Evolutionary conservation across 1,140 invertebrate genomes (phyloP).

Genomic region (Hormaphis cornu): DNA sequence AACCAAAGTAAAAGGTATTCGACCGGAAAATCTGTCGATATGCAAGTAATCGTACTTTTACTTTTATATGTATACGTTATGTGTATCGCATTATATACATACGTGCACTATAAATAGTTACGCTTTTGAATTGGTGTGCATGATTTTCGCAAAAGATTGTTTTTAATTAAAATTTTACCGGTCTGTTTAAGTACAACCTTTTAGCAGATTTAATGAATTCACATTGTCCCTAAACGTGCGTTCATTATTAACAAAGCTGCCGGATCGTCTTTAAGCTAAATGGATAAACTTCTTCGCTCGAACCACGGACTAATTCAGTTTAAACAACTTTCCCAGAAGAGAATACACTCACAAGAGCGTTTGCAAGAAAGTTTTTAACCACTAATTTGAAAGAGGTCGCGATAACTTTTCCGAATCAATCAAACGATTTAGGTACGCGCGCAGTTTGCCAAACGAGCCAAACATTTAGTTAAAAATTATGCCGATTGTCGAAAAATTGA

Average conservation of each 20-base stretch:
- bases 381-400: conserved; percentile 22
- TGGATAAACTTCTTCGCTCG: conserved; percentile 11
- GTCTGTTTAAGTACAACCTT: background rate
- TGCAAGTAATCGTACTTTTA: too few relatives aligned
- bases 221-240: background rate
- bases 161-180: background rate
- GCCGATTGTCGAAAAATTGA: background rate
- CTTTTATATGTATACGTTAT: too few relatives aligned
- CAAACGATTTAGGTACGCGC: too few relatives aligned
- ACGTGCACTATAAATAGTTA: too few relatives aligned
- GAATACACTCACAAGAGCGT: conserved; percentile 6
- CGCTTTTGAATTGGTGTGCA: too few relatives aligned
- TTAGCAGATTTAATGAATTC: conserved; percentile 10
- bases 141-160: too few relatives aligned
- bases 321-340: conserved; percentile 10
- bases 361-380: conserved; percentile 5
- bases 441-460: background rate
- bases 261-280: conserved; percentile 11
- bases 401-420: conserved; percentile 9
- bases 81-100: too few relatives aligned
- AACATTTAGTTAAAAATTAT: background rate
- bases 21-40: too few relatives aligned
- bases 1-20: too few relatives aligned
- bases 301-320: conserved; percentile 20
- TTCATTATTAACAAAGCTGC: conserved; percentile 9